Evolutionary conservation across 2,797 vertebrate genomes (phyloP).

Genomic region (Acanthurus tractus): DNA sequence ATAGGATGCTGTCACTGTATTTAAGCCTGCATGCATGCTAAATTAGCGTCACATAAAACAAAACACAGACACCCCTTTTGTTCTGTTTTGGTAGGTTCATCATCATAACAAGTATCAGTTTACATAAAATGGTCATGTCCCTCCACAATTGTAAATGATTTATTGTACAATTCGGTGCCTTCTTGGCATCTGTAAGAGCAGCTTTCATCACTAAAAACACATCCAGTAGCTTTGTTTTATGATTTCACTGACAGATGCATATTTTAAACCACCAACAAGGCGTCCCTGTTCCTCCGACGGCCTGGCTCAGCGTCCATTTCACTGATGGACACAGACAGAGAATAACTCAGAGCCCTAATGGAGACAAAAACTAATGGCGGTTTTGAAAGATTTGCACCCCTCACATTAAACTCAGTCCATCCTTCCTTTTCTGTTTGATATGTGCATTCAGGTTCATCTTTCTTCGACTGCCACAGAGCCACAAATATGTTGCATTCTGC

Average conservation of each 20-base stretch:
- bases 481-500: slow-evolving; percentile 61
- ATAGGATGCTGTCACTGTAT: slow-evolving; percentile 1
- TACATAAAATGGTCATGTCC: slow-evolving; percentile 2
- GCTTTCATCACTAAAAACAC: slow-evolving; percentile 31
- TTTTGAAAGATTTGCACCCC: slow-evolving; percentile 21
- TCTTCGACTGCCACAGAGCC: slow-evolving; percentile 30
- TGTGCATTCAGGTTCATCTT: slow-evolving; percentile 31
- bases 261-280: slow-evolving; percentile 38
- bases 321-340: slow-evolving; percentile 28
- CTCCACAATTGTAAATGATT: slow-evolving; percentile 3
- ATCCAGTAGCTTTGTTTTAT: slow-evolving; percentile 37
- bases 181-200: slow-evolving; percentile 16
- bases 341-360: slow-evolving; percentile 8
- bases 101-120: slow-evolving; percentile 27
- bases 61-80: not conserved
- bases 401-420: slow-evolving; percentile 5
- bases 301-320: slow-evolving; percentile 10
- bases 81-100: slow-evolving; percentile 1
- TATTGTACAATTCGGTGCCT: slow-evolving; percentile 4
- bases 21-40: not conserved
- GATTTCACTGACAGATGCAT: slow-evolving; percentile 33
- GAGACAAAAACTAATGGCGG: slow-evolving; percentile 23
- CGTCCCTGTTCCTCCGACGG: slow-evolving; percentile 25
- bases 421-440: slow-evolving; percentile 13
- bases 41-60: not conserved